phyloP scores from a whole-genome alignment of 2,797 vertebrate genomes.

The Dipus sagitta region DNA sequence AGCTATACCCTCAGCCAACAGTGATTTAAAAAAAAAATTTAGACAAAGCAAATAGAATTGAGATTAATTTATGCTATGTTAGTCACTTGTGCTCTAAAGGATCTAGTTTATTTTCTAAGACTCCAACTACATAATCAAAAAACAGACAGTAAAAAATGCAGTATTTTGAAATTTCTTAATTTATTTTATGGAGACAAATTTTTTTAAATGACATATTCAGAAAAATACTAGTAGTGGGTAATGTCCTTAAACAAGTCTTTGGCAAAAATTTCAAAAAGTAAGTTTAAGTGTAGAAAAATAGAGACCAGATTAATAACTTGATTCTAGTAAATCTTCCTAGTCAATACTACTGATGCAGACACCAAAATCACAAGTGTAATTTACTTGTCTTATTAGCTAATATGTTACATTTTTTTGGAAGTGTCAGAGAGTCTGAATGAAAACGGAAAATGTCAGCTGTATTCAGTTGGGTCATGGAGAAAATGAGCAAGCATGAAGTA shows the following conservation, averaged over 20 bases:
- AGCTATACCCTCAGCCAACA: not conserved
- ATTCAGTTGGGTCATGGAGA: slow-evolving; percentile 38
- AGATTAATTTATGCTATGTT: slow-evolving; percentile 44
- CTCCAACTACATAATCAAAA: not conserved
- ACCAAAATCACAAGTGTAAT: slow-evolving; percentile 49
- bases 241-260: slow-evolving; percentile 43
- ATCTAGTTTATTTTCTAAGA: slow-evolving; percentile 69
- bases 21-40: slow-evolving; percentile 40
- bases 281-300: slow-evolving; percentile 40
- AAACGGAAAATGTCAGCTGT: slow-evolving; percentile 48
- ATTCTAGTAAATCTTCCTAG: slow-evolving; percentile 43
- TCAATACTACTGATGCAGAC: not conserved
- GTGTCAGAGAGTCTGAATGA: slow-evolving; percentile 33
- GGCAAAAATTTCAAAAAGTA: slow-evolving; percentile 70
- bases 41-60: slow-evolving; percentile 34
- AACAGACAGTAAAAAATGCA: slow-evolving; percentile 57
- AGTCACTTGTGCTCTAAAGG: slow-evolving; percentile 41
- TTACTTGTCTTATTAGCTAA: slow-evolving; percentile 50
- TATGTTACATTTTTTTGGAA: not conserved
- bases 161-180: slow-evolving; percentile 65
- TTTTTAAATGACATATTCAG: slow-evolving; percentile 65
- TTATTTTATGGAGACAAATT: slow-evolving; percentile 66
- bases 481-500: slow-evolving; percentile 37
- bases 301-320: slow-evolving; percentile 59
- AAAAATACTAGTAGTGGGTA: slow-evolving; percentile 63